Evolutionary conservation across 2,113 vertebrate genomes (phyloP).

Genomic region (Scartelaos histophorus): DNA sequence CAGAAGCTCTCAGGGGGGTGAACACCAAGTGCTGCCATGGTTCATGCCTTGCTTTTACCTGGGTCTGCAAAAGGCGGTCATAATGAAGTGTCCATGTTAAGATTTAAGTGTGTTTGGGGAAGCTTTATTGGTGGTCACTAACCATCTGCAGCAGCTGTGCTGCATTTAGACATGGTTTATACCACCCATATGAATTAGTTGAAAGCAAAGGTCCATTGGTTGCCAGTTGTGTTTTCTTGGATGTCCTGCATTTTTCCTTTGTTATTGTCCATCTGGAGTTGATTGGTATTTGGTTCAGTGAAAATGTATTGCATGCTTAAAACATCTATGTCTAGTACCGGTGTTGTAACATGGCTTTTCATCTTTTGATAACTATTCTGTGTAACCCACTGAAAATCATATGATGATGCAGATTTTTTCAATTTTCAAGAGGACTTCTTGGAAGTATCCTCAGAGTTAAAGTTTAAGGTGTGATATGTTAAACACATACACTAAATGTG

Average conservation of each 20-base stretch:
- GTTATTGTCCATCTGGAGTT: constrained; percentile 53
- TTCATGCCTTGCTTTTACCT: constrained; percentile 50
- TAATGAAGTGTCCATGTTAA: constrained; percentile 51
- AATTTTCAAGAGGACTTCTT: not conserved
- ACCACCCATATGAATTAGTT: constrained; percentile 46
- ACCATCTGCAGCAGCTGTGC: constrained; percentile 57
- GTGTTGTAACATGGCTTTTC: not conserved
- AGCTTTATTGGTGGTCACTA: constrained; percentile 43
- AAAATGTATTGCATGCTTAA: constrained; percentile 38
- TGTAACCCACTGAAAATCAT: not conserved
- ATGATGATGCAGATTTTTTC: not conserved
- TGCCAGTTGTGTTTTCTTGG: constrained; percentile 47
- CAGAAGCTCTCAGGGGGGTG: constrained; percentile 25
- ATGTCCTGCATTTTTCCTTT: constrained; percentile 50
- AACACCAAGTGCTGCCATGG: constrained; percentile 33
- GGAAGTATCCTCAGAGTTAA: not conserved
- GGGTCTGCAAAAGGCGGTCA: constrained; percentile 51
- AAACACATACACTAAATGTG: too few relatives aligned
- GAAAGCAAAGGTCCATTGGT: constrained; percentile 64
- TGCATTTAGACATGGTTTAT: constrained; percentile 60
- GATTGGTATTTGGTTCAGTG: constrained; percentile 48
- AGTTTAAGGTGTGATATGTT: not conserved
- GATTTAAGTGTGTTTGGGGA: constrained; percentile 36
- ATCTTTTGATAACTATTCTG: not conserved
- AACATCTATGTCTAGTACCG: constrained; percentile 31